Conservation (phyloP, 1,140 invertebrate species). For the Cecropterus lyciades region DNA sequence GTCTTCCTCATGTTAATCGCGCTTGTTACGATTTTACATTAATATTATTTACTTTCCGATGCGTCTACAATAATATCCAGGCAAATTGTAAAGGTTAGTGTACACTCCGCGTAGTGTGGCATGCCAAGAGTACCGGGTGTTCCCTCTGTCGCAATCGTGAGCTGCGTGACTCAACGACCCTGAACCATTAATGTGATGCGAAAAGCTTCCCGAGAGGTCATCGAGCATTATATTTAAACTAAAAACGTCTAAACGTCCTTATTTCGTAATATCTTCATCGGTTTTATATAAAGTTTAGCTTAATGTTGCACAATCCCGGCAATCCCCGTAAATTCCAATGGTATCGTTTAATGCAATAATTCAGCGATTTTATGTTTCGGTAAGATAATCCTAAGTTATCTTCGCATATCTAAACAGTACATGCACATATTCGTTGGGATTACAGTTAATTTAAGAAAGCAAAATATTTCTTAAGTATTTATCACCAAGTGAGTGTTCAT, state of each 20-base stretch:
- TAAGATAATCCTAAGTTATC: too few species aligned
- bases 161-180: conserved; percentile 60
- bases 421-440: too few species aligned
- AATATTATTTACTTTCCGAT: too few species aligned
- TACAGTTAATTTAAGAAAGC: too few species aligned
- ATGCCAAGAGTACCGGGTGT: conserved; percentile 69
- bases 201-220: conserved; percentile 54
- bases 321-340: not conserved
- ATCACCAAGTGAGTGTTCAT: too few species aligned
- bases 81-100: conserved; percentile 9
- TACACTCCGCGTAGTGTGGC: conserved; percentile 26
- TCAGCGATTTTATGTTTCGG: too few species aligned
- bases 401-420: too few species aligned
- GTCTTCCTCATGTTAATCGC: too few species aligned
- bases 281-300: too few species aligned
- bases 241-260: conserved; percentile 13
- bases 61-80: too few species aligned
- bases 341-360: not conserved
- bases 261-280: not conserved
- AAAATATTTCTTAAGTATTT: too few species aligned
- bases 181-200: conserved; percentile 59
- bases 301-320: not conserved
- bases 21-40: too few species aligned
- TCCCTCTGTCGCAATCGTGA: conserved; percentile 54
- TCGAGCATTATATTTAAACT: conserved; percentile 8